Percentiles rank a stretch among this genome's conserved stretches.
phyloP scores from a whole-genome alignment of 2,113 vertebrate genomes.

The Dicrurus megarhynchus region DNA sequence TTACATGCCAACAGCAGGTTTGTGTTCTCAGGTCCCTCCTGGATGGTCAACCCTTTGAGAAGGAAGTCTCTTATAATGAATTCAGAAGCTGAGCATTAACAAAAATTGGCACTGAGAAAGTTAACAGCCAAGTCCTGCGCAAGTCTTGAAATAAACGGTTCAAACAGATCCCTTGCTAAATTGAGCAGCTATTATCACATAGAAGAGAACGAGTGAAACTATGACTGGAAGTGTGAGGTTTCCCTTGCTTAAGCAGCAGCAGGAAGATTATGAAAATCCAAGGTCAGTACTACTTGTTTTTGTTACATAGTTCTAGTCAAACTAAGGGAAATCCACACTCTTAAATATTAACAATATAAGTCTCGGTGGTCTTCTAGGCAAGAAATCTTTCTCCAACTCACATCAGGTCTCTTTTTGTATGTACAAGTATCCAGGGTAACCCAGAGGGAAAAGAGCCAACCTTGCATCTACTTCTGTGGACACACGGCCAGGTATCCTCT shows the following conservation, averaged over 20 bases:
- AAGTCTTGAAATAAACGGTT: background rate
- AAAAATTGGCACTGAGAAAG: background rate
- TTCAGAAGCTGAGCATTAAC: background rate
- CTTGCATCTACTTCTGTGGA: slow-evolving; percentile 98
- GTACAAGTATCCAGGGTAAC: background rate
- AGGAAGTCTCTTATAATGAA: background rate
- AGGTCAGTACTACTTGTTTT: background rate
- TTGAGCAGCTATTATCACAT: background rate
- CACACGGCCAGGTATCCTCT: slow-evolving; percentile 94
- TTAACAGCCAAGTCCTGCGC: background rate
- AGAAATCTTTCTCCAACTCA: background rate
- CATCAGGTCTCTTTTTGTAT: background rate
- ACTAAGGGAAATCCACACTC: background rate
- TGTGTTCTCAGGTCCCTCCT: background rate
- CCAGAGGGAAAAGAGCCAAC: slow-evolving; percentile 63
- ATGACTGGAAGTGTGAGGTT: background rate
- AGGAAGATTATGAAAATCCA: background rate
- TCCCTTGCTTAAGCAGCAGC: background rate
- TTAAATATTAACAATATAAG: background rate
- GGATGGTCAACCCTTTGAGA: background rate
- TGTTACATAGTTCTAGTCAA: background rate
- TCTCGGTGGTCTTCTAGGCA: background rate
- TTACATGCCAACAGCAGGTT: background rate
- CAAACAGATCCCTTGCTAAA: background rate
- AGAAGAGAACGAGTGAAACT: background rate